phyloP scores from a whole-genome alignment of 2,888 invertebrate species.

The Pyralis farinalis region DNA sequence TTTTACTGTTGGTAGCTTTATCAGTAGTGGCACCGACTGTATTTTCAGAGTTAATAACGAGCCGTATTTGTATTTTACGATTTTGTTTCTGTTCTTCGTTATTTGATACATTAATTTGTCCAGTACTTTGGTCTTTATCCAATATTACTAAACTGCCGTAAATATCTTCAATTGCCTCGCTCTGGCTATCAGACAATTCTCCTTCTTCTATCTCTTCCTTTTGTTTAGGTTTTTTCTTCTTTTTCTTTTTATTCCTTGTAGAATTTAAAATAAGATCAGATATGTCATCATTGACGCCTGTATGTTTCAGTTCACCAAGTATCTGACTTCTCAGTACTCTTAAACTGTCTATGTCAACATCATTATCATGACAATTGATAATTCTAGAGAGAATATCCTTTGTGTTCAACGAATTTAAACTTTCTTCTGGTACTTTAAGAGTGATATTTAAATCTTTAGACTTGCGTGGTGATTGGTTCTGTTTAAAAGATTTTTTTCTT shows the following conservation, averaged over 20 bases:
- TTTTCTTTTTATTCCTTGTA: constrained; percentile 38
- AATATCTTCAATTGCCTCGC: constrained; percentile 65
- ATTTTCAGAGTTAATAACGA: constrained; percentile 44
- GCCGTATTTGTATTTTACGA: constrained; percentile 59
- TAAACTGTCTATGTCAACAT: constrained; percentile 72
- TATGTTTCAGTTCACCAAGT: constrained; percentile 67
- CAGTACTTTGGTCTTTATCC: constrained; percentile 33
- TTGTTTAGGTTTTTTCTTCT: constrained; percentile 25
- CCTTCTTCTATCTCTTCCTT: constrained; percentile 65
- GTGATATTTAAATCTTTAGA: constrained; percentile 64
- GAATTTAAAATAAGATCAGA: constrained; percentile 68
- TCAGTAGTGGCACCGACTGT: constrained; percentile 14
- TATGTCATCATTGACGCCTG: constrained; percentile 65
- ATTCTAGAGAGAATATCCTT: constrained; percentile 67
- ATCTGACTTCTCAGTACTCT: constrained; percentile 69
- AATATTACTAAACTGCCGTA: constrained; percentile 58
- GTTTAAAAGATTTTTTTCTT: constrained; percentile 47
- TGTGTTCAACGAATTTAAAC: constrained; percentile 58
- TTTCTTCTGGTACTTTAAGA: constrained; percentile 66
- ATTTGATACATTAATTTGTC: constrained; percentile 20
- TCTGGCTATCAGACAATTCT: constrained; percentile 71
- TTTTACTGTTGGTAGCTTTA: not conserved
- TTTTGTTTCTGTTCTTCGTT: constrained; percentile 32
- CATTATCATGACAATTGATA: constrained; percentile 61
- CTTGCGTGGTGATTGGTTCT: constrained; percentile 26